Evolutionary conservation across 1,140 invertebrate species (phyloP), one percentile per base, ranked within the genome.

Genomic region (Drosophila tsacasi): DNA sequence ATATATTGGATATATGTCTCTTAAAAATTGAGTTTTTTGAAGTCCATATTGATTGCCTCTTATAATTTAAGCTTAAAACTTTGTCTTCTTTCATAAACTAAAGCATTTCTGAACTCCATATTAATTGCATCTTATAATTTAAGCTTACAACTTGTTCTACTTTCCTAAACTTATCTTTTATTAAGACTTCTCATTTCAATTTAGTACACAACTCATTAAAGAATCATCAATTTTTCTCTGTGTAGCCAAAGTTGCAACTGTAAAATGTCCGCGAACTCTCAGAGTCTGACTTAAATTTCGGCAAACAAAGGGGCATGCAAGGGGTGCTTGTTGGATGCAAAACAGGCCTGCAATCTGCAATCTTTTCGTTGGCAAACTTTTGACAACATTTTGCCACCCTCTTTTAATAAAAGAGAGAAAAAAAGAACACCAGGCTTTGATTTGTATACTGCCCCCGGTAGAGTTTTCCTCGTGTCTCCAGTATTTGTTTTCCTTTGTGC

Each of bases 331-430:
- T 15, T 39, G 32, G 8, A 42, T 72, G 69, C 65, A 69, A 47
- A 68, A 30, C 35, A 8, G 67, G 46, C 60, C 67, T 81, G n/a
- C n/a, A n/a, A 84, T 74, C 73, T 68, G 64, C 30, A 54, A 81
- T 85, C 77, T 73, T 69, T 74, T 66, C 66, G 78, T 81, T 84
- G 82, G 78, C 63, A 68, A 74, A 78, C 49, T 81, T 84, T 84
- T 84, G 78, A 84, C 82, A 85, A 81, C 67, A 81, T 58, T 77
- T 85, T 85, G 68, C 67, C 82, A 85, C 73, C 77, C 81, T 73
- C 27, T 44, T 61, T 42, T 21, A 21, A 15, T 47, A 15, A 17
- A 27, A n/a, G 5, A n/a, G 2, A 17, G 19, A 50, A 32, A 0
- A 13, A 52, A 32, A 44, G 7, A 46, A 8, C 1, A 17, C 25